These are phyloP conservation scores for Xyrauchen texanus DNA, from an alignment of 2,113 vertebrate species.

Conservation along the genomic window DNA sequence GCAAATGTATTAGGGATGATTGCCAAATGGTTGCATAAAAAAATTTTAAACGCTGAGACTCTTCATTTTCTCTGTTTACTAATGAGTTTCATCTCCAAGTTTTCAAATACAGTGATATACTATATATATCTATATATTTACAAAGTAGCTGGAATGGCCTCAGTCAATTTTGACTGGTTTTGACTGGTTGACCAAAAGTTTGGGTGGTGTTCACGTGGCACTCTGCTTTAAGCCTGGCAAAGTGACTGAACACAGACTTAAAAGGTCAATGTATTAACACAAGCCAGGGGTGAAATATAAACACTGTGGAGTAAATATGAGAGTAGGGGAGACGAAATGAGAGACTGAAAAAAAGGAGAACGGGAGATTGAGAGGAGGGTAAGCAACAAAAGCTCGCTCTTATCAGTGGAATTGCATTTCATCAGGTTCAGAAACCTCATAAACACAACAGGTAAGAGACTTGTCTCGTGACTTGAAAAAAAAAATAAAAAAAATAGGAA, in stretches of 20 bases:
- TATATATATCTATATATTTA: too few relatives aligned
- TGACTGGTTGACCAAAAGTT: constrained; percentile 50
- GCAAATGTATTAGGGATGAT: neutral
- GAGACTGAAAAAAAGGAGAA: constrained; percentile 18
- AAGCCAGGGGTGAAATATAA: constrained; percentile 54
- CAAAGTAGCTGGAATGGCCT: too few relatives aligned
- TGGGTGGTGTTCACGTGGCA: constrained; percentile 54
- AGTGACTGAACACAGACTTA: constrained; percentile 50
- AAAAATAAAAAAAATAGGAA: too few relatives aligned
- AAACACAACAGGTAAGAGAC: too few relatives aligned
- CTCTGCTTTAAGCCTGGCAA: constrained; percentile 51
- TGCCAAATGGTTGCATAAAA: neutral
- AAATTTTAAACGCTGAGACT: too few relatives aligned
- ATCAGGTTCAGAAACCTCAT: constrained; percentile 36
- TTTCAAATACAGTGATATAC: too few relatives aligned
- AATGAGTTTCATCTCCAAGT: too few relatives aligned
- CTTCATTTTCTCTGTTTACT: too few relatives aligned
- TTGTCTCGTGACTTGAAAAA: too few relatives aligned
- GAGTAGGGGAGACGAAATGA: constrained; percentile 2
- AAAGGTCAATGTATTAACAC: constrained; percentile 53
- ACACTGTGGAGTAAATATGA: constrained; percentile 42
- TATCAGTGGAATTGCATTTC: constrained; percentile 41
- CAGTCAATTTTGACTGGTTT: constrained; percentile 31
- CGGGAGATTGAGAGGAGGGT: neutral
- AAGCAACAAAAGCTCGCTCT: constrained; percentile 21